Evolutionary conservation across 2,888 invertebrate species (phyloP).

Genomic region (Sialis fuliginosa): DNA sequence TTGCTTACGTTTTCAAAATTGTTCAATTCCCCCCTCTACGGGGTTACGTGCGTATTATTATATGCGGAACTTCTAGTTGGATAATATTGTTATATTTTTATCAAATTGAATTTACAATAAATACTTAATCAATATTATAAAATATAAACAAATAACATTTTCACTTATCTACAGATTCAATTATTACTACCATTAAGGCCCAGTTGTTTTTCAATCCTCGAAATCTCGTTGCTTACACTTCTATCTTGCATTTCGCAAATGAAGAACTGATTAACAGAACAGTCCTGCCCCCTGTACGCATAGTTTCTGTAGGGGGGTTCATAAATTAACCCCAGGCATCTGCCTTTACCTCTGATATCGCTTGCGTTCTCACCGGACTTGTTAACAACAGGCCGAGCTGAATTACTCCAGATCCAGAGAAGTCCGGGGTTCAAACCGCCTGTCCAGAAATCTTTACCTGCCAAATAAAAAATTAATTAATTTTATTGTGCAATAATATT

Average conservation of each 20-base stretch:
- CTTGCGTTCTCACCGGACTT: conserved; percentile 25
- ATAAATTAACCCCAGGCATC: conserved; percentile 52
- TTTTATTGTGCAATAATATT: background rate
- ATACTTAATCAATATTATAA: too few relatives aligned
- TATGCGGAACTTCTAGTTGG: too few relatives aligned
- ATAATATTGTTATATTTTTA: too few relatives aligned
- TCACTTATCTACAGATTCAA: too few relatives aligned
- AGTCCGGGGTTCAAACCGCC: conserved; percentile 72
- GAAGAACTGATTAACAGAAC: conserved; percentile 44
- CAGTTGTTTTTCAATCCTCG: background rate
- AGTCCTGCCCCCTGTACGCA: conserved; percentile 55
- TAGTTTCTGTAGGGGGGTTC: conserved; percentile 42
- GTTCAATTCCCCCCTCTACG: too few relatives aligned
- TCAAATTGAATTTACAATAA: too few relatives aligned
- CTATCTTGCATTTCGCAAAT: conserved; percentile 51
- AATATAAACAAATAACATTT: too few relatives aligned
- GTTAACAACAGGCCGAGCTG: conserved; percentile 50
- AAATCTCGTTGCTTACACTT: conserved; percentile 41
- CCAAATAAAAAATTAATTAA: background rate
- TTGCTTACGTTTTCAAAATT: too few relatives aligned
- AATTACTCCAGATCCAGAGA: conserved; percentile 76
- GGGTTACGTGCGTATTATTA: too few relatives aligned
- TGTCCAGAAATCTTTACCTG: conserved; percentile 63
- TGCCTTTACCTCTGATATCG: conserved; percentile 41
- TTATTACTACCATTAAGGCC: too few relatives aligned